Evolutionary conservation across 2,888 invertebrate genomes (phyloP), one percentile per base, ranked within the genome.

Genomic region (Pardosa pseudoannulata): DNA sequence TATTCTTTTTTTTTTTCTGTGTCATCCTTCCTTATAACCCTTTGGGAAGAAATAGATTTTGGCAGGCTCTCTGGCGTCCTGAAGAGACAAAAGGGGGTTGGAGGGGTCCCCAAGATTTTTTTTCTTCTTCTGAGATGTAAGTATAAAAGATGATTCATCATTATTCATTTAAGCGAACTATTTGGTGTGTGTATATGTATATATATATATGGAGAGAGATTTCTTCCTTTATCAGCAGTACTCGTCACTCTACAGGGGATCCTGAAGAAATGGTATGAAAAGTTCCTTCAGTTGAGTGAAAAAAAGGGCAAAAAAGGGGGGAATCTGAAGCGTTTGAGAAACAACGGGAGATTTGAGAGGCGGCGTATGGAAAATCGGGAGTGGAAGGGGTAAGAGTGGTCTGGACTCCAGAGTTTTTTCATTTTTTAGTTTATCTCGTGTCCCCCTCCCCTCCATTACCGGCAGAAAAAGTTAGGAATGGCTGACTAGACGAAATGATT

Each of bases 131-230:
- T 16, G 41, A 72, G 76, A 82, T 71, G 76, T 71, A 76, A 76
- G 82, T 82, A 76, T 82, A 73, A 83, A 83, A 78, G 72, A 83
- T 78, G 83, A 83, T 67, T 83, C 83, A 78, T 83, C 83, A 83
- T 83, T 83, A 83, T 83, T 83, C 83, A 78, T 83, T 83, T 78
- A 83, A 76, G 46, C 72, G 70, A 74, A 56, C 64, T 78, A 78
- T 78, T 83, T 73, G 32, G 41, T 28, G n/a, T n/a, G n/a, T n/a
- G n/a, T n/a, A n/a, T n/a, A n/a, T n/a, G n/a, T n/a, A n/a, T n/a
- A n/a, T n/a, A n/a, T n/a, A 64, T 41, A 41, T 56, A 64, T 68
- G 23, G 56, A 65, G 1, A 16, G 39, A 46, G 65, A 73, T 46
- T 19, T 74, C 64, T 70, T 75, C 76, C 70, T 82, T 70, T 82